These are phyloP conservation scores for Tetramorium parvispinum DNA, from an alignment of 1,140 invertebrate species.

Conservation along the genomic window DNA sequence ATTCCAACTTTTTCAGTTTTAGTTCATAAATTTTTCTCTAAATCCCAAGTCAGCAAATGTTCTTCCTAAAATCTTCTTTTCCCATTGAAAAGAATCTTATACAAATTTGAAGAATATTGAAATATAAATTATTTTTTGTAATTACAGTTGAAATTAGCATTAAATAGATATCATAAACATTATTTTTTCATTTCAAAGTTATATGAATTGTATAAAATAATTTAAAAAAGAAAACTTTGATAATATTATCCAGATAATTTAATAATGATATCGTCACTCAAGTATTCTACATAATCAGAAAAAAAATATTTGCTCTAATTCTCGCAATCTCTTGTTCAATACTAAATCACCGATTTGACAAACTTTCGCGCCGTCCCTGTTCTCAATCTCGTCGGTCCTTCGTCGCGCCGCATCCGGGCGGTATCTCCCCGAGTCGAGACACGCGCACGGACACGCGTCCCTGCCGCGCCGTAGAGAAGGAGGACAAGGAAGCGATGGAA, in stretches of 20 bases:
- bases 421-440: conserved; percentile 32
- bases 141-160: neutral
- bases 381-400: conserved; percentile 49
- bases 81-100: neutral
- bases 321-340: neutral
- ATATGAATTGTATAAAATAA: neutral
- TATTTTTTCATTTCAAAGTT: neutral
- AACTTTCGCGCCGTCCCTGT: conserved; percentile 37
- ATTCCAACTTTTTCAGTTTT: neutral
- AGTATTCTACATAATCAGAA: neutral
- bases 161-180: neutral
- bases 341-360: conserved; percentile 9
- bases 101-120: neutral
- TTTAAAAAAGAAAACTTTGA: neutral
- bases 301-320: neutral
- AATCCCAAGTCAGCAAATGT: neutral
- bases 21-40: neutral
- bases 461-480: conserved; percentile 54
- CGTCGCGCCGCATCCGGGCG: conserved; percentile 24
- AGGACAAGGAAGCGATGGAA: conserved; percentile 56
- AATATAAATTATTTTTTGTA: neutral
- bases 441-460: conserved; percentile 53
- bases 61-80: neutral
- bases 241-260: neutral
- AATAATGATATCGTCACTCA: neutral